phyloP scores from a whole-genome alignment of 1,140 invertebrate species.

The Calliopsis andreniformis region DNA sequence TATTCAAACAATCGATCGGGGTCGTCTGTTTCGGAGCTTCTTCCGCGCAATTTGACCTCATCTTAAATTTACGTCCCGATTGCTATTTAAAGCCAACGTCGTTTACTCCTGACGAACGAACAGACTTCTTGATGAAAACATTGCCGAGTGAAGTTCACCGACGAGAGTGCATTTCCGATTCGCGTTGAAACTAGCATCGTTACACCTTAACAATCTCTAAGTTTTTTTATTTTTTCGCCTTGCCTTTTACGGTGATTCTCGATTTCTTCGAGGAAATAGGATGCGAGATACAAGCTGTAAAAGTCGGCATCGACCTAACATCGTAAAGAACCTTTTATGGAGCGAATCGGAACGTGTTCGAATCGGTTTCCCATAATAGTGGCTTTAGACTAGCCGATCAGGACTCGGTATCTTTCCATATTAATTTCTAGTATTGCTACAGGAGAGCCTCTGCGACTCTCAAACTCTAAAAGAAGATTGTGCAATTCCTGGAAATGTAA shows the following conservation, averaged over 20 bases:
- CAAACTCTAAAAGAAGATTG: not conserved
- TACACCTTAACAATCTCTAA: not conserved
- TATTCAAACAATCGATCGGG: too few species aligned
- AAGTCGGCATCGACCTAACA: not conserved
- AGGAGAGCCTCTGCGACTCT: not conserved
- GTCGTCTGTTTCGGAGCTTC: too few species aligned
- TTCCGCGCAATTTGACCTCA: too few species aligned
- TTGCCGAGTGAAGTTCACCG: not conserved
- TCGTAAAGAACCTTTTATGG: not conserved
- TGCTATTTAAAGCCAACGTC: too few species aligned
- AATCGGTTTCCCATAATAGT: not conserved
- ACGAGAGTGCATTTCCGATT: not conserved
- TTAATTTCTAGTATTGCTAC: not conserved
- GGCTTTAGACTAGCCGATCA: not conserved
- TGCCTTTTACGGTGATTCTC: not conserved
- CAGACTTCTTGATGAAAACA: not conserved
- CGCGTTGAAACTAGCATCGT: not conserved
- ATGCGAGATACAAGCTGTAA: not conserved
- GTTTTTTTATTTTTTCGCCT: not conserved
- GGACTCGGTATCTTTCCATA: not conserved
- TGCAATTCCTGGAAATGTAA: too few species aligned
- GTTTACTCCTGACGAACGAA: too few species aligned
- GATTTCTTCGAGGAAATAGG: not conserved
- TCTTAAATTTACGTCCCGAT: too few species aligned
- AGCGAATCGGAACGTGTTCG: not conserved